Conservation (phyloP, 2,888 invertebrate species). For the Meganola albula region DNA sequence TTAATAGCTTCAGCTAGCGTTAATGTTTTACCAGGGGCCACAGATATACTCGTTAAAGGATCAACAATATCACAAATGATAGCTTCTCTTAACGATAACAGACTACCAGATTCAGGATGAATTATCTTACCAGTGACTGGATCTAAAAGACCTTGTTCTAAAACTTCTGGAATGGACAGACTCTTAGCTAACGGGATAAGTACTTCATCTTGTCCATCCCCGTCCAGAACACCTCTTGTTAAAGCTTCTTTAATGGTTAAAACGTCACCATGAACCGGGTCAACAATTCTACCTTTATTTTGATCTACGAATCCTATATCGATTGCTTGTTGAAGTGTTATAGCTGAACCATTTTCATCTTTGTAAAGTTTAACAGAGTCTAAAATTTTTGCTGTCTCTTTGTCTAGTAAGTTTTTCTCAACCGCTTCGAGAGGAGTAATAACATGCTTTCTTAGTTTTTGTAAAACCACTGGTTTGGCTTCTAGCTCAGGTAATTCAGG, state of each 20-base stretch:
- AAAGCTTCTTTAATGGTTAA: constrained; percentile 91
- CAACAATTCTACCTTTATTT: constrained; percentile 85
- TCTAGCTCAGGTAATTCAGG: constrained; percentile 78
- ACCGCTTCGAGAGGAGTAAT: constrained; percentile 87
- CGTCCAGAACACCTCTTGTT: constrained; percentile 87
- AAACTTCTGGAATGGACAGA: constrained; percentile 88
- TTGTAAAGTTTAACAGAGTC: constrained; percentile 78
- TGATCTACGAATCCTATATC: constrained; percentile 83
- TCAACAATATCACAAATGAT: constrained; percentile 93
- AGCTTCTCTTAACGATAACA: constrained; percentile 88
- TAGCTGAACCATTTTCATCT: constrained; percentile 76
- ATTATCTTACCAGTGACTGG: constrained; percentile 84
- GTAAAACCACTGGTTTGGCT: constrained; percentile 83
- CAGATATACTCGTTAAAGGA: constrained; percentile 83
- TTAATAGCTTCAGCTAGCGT: constrained; percentile 88
- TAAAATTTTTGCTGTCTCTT: constrained; percentile 83
- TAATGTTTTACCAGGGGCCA: constrained; percentile 79
- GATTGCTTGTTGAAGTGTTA: constrained; percentile 87
- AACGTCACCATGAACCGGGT: constrained; percentile 88
- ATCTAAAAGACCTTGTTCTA: constrained; percentile 91
- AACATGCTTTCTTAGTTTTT: constrained; percentile 87
- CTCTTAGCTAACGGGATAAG: constrained; percentile 88
- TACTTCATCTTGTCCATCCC: constrained; percentile 84
- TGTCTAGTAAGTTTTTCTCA: constrained; percentile 87
- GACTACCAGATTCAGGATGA: constrained; percentile 91